phyloP scores from a whole-genome alignment of 1,140 invertebrate species.

The Globodera rostochiensis region DNA sequence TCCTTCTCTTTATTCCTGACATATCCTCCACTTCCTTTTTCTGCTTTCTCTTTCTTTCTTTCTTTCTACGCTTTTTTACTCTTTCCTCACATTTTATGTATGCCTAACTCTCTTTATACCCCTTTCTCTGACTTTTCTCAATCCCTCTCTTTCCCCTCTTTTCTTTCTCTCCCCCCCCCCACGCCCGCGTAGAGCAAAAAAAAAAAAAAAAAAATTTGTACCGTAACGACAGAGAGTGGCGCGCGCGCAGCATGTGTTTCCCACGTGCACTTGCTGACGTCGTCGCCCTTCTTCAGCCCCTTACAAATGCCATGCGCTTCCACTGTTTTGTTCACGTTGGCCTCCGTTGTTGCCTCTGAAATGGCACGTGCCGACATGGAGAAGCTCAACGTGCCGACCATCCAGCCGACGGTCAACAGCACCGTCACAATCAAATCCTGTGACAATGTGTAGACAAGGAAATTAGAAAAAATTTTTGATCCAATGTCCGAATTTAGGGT shows the following conservation, averaged over 20 bases:
- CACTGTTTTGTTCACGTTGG: slow-evolving; percentile 33
- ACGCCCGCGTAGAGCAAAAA: too few species aligned
- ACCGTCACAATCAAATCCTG: slow-evolving; percentile 53
- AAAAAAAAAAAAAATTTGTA: too few species aligned
- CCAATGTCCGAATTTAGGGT: too few species aligned
- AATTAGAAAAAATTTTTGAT: slow-evolving; percentile 7
- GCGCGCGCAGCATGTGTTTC: slow-evolving; percentile 34
- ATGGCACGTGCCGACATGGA: slow-evolving; percentile 36
- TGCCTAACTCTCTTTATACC: background rate
- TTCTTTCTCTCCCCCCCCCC: background rate
- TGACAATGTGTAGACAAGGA: background rate
- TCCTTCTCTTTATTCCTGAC: background rate
- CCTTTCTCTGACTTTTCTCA: too few species aligned
- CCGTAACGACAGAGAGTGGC: slow-evolving; percentile 42
- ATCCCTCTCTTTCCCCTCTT: too few species aligned
- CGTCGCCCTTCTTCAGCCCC: background rate
- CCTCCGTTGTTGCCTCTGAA: slow-evolving; percentile 38
- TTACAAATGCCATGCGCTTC: slow-evolving; percentile 32
- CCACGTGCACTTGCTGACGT: slow-evolving; percentile 16
- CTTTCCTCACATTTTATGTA: slow-evolving; percentile 16
- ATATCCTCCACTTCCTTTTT: background rate
- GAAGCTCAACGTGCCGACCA: slow-evolving; percentile 47
- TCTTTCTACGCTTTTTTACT: background rate
- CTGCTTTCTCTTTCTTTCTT: background rate
- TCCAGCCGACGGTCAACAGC: slow-evolving; percentile 50